Evolutionary conservation across 2,113 vertebrate genomes (phyloP).

Genomic region (Athene cunicularia): DNA sequence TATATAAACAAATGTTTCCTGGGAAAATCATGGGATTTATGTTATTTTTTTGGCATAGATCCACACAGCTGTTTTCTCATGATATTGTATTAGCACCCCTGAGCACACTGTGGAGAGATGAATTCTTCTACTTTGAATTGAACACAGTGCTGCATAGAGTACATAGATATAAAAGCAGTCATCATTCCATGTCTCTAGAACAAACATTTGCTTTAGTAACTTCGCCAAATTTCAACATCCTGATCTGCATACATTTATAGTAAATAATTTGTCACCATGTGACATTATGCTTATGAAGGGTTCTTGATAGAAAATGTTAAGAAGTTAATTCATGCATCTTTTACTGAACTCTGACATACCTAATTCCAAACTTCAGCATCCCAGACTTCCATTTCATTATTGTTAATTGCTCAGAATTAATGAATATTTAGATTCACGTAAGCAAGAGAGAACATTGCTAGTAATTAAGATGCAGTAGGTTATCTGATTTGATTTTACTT

Average conservation of each 20-base stretch:
- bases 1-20: neutral
- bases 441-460: neutral
- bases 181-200: neutral
- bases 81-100: neutral
- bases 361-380: constrained; percentile 10
- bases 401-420: constrained; percentile 55
- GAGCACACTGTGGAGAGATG: neutral
- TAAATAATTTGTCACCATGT: neutral
- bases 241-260: neutral
- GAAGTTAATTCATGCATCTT: neutral
- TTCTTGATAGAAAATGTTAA: neutral
- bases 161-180: neutral
- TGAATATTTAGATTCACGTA: constrained; percentile 38
- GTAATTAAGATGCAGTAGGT: constrained; percentile 44
- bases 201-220: neutral
- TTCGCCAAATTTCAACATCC: neutral
- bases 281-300: neutral
- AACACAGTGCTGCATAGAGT: neutral
- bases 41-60: neutral
- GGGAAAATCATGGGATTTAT: neutral
- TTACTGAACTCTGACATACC: neutral
- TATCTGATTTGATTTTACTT: constrained; percentile 44
- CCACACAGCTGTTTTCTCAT: neutral
- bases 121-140: neutral
- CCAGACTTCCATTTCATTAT: constrained; percentile 1